Evolutionary conservation across 2,888 invertebrate species (phyloP).

Genomic region (Epiblema foenella): DNA sequence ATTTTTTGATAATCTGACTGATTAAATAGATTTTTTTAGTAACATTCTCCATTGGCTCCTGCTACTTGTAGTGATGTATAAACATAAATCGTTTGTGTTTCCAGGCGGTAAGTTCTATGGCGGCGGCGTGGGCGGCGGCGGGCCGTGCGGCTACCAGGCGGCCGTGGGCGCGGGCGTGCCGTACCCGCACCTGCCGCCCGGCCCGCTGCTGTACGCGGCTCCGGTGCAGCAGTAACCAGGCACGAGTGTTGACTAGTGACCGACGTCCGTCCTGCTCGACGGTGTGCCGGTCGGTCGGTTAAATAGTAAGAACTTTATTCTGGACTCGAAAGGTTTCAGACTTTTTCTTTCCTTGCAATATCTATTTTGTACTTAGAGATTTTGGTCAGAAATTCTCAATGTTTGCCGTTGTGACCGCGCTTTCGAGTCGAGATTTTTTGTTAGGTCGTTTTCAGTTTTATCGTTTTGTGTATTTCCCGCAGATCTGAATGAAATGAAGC

Average conservation of each 20-base stretch:
- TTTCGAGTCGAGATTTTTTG: constrained; percentile 41
- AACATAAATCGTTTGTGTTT: constrained; percentile 51
- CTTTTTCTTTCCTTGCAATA: constrained; percentile 26
- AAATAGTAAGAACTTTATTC: constrained; percentile 43
- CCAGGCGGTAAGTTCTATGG: constrained; percentile 91
- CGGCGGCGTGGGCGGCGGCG: constrained; percentile 85
- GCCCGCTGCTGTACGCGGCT: constrained; percentile 84
- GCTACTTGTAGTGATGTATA: too few relatives aligned
- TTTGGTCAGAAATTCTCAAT: constrained; percentile 54
- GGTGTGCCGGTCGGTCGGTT: constrained; percentile 16
- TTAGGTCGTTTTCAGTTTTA: constrained; percentile 49
- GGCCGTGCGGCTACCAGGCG: constrained; percentile 88
- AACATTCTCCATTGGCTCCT: too few relatives aligned
- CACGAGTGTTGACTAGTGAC: constrained; percentile 7
- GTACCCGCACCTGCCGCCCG: constrained; percentile 86
- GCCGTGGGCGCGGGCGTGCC: constrained; percentile 86
- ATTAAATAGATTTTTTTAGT: too few relatives aligned
- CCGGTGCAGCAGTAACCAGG: constrained; percentile 89
- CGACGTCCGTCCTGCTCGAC: constrained; percentile 12
- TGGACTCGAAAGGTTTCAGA: constrained; percentile 28
- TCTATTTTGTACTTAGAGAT: constrained; percentile 59
- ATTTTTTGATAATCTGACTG: too few relatives aligned
- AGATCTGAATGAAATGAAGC: constrained; percentile 80
- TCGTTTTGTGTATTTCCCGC: constrained; percentile 61
- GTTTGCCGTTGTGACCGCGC: constrained; percentile 53